Conservation (phyloP, 2,113 vertebrate species). For the Ochotona curzoniae region DNA sequence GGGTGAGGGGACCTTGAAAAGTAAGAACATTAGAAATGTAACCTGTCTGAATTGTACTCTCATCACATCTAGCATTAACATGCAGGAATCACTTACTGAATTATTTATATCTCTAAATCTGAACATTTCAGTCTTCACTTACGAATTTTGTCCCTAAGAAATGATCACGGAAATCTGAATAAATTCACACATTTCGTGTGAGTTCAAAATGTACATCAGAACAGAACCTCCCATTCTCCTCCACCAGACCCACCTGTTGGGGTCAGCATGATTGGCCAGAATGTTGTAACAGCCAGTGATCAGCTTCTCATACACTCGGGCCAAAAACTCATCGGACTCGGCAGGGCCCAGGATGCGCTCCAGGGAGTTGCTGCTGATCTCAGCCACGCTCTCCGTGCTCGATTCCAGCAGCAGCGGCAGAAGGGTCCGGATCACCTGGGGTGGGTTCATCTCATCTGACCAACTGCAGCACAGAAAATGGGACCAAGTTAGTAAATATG, state of each 20-base stretch:
- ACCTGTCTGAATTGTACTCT: background rate
- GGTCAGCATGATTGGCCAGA: slow-evolving; percentile 95
- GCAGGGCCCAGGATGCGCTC: slow-evolving; percentile 96
- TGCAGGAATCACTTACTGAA: background rate
- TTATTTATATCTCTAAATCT: background rate
- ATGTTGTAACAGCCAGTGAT: slow-evolving; percentile 98
- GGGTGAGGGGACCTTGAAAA: no score
- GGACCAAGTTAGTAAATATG: slow-evolving; percentile 4
- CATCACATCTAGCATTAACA: background rate
- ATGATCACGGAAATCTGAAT: background rate
- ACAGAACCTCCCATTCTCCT: background rate
- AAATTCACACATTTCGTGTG: background rate
- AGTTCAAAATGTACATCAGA: background rate
- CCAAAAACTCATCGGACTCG: slow-evolving; percentile 96
- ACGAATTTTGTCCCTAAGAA: slow-evolving; percentile 1
- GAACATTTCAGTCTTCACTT: slow-evolving; percentile 16
- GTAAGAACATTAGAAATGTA: background rate
- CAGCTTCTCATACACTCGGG: slow-evolving; percentile 95
- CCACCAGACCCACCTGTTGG: slow-evolving; percentile 90
- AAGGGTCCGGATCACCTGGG: slow-evolving; percentile 93
- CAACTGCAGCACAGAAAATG: slow-evolving; percentile 77
- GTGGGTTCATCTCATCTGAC: slow-evolving; percentile 95
- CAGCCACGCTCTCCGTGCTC: slow-evolving; percentile 96
- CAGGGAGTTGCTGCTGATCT: slow-evolving; percentile 95
- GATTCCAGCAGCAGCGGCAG: slow-evolving; percentile 95